Conservation (phyloP, 2,797 vertebrate genomes). For the Diplodus puntazzo region DNA sequence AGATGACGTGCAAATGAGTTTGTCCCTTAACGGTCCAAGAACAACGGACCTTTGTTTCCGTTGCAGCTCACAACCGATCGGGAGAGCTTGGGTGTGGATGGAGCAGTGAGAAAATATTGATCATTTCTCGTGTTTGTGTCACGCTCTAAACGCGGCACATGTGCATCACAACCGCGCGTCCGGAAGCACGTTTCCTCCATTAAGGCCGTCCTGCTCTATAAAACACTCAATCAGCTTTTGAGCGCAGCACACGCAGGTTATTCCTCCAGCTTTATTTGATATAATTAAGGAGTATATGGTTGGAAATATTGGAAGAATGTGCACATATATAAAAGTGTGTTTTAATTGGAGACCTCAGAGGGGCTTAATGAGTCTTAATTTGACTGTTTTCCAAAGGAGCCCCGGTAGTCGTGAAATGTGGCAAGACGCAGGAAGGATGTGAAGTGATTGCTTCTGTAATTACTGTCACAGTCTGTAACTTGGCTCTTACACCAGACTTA, state of each 20-base stretch:
- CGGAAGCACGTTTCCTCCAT: conserved; percentile 62
- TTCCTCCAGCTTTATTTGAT: conserved; percentile 71
- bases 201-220: conserved; percentile 49
- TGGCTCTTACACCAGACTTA: conserved; percentile 58
- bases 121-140: conserved; percentile 65
- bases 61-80: conserved; percentile 51
- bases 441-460: conserved; percentile 80
- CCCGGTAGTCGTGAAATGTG: conserved; percentile 78
- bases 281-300: conserved; percentile 74
- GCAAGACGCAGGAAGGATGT: conserved; percentile 79
- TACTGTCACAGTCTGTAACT: conserved; percentile 79
- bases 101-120: conserved; percentile 59
- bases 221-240: conserved; percentile 48
- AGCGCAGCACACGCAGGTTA: conserved; percentile 45
- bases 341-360: conserved; percentile 82
- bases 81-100: conserved; percentile 57
- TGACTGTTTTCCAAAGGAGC: conserved; percentile 79
- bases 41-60: conserved; percentile 60
- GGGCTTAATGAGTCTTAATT: conserved; percentile 80
- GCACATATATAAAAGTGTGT: conserved; percentile 71
- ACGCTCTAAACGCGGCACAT: conserved; percentile 52
- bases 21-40: conserved; percentile 58
- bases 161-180: conserved; percentile 58
- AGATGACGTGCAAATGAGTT: conserved; percentile 49
- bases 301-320: conserved; percentile 77